phyloP scores from a whole-genome alignment of 2,113 vertebrate genomes.

The Archilochus colubris region DNA sequence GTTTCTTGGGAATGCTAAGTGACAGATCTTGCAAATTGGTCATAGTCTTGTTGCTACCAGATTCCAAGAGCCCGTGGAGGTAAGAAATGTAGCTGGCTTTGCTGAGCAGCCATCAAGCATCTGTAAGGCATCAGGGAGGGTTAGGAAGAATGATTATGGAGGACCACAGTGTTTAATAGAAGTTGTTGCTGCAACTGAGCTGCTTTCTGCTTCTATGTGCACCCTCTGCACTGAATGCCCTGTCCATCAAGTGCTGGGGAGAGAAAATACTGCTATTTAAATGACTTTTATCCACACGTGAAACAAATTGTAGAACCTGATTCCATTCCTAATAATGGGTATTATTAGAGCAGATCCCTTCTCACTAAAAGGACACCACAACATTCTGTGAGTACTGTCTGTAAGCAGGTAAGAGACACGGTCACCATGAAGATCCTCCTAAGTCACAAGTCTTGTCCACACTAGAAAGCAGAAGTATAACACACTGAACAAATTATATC shows the following conservation, averaged over 20 bases:
- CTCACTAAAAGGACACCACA: not conserved
- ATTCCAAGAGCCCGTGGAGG: not conserved
- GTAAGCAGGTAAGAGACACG: not conserved
- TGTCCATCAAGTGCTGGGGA: not conserved
- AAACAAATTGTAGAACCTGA: not conserved
- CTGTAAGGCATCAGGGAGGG: not conserved
- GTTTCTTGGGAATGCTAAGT: not conserved
- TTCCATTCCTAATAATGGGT: not conserved
- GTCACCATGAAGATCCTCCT: not conserved
- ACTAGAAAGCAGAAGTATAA: not conserved
- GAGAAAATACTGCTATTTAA: not conserved
- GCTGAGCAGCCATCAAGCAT: not conserved
- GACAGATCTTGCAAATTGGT: not conserved
- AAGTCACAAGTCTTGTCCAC: not conserved
- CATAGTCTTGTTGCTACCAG: not conserved
- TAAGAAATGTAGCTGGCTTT: not conserved
- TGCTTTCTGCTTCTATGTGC: not conserved
- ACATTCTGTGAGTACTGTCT: not conserved
- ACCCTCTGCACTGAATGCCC: rapidly evolving
- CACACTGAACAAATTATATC: not conserved
- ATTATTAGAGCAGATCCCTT: not conserved
- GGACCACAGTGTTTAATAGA: not conserved
- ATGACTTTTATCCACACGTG: not conserved
- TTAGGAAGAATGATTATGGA: not conserved
- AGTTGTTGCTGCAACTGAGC: not conserved